These are phyloP conservation scores for Cossypha polioptera DNA, from an alignment of 2,797 vertebrate species.

Conservation along the genomic window DNA sequence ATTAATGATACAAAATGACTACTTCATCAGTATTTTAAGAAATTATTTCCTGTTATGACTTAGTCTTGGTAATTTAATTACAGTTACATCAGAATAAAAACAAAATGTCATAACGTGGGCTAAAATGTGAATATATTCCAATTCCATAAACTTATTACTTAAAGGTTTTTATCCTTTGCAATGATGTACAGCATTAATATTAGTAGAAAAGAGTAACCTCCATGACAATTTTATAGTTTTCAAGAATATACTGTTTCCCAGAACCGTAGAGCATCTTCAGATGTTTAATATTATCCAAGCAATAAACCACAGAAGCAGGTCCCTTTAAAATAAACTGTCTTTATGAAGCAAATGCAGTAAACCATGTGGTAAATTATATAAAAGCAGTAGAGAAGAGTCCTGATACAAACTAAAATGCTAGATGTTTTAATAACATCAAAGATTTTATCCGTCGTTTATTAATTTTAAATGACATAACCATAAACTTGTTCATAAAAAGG, in stretches of 20 bases:
- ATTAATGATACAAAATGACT: not conserved
- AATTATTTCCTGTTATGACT: constrained; percentile 29
- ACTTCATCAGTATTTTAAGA: not conserved
- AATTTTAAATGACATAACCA: not conserved
- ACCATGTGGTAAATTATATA: not conserved
- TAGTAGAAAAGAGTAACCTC: not conserved
- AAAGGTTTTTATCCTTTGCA: not conserved
- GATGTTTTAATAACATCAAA: not conserved
- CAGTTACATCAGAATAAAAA: constrained; percentile 30
- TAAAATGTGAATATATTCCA: not conserved
- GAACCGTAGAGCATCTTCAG: not conserved
- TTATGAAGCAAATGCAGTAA: not conserved
- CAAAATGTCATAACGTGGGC: not conserved
- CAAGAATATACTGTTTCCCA: not conserved
- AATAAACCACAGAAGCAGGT: not conserved
- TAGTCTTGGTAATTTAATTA: not conserved
- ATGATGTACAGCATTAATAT: not conserved
- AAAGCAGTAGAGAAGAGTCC: not conserved
- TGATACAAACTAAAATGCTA: not conserved
- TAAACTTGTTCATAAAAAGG: not conserved
- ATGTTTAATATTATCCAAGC: not conserved
- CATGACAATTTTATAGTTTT: not conserved
- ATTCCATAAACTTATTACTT: not conserved
- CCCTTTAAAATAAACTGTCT: not conserved
- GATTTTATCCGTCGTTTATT: not conserved